Evolutionary conservation across 2,113 vertebrate species (phyloP).

Genomic region (Aegotheles bennettii): DNA sequence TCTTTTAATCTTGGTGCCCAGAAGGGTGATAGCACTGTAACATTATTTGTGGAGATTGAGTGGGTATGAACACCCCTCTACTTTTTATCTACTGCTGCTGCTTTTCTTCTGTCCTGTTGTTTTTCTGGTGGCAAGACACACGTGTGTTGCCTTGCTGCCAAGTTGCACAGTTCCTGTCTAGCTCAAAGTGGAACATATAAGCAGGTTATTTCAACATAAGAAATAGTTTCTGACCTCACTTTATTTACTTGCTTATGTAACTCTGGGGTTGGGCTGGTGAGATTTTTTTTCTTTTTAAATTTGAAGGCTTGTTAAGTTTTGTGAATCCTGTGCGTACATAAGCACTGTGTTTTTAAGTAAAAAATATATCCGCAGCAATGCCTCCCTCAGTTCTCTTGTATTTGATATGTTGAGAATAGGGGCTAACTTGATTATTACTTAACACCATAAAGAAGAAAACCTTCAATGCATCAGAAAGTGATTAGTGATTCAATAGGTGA

Average conservation of each 20-base stretch:
- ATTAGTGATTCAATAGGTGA: background rate
- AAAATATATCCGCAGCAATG: background rate
- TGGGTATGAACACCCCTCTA: background rate
- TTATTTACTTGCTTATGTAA: background rate
- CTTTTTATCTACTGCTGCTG: background rate
- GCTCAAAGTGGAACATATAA: background rate
- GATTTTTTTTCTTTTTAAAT: background rate
- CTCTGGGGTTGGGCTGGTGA: background rate
- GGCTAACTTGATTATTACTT: background rate
- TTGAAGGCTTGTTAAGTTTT: background rate
- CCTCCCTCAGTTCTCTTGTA: background rate
- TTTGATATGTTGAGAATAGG: background rate
- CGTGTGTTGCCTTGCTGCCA: background rate
- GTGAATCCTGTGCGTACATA: background rate
- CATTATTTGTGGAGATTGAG: background rate
- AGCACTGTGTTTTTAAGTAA: background rate
- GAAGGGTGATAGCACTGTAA: background rate
- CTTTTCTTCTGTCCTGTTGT: background rate
- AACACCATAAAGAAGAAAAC: background rate
- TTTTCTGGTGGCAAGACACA: background rate
- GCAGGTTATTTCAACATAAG: background rate
- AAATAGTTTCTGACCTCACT: background rate
- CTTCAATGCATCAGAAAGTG: background rate
- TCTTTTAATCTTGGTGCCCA: background rate
- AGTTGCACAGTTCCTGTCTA: background rate